Conservation (phyloP, 2,888 invertebrate species). For the Eumerus sabulonum region DNA sequence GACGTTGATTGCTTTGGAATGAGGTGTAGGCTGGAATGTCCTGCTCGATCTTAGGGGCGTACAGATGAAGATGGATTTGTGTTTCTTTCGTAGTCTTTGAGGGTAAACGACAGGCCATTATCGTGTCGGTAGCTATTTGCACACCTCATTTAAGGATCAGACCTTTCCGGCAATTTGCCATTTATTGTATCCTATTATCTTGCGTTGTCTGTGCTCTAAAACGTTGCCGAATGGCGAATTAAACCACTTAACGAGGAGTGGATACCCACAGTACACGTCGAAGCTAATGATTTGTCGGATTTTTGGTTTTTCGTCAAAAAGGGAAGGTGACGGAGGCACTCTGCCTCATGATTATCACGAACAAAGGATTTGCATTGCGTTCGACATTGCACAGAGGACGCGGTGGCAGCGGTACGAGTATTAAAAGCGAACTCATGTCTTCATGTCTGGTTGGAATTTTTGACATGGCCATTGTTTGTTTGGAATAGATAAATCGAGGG, state of each 20-base stretch:
- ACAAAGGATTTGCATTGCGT: slow-evolving; percentile 53
- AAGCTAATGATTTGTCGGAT: background rate
- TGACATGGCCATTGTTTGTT: slow-evolving; percentile 30
- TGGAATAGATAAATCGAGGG: slow-evolving; percentile 12
- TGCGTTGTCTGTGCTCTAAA: no score
- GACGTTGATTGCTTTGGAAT: slow-evolving; percentile 43
- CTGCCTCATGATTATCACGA: slow-evolving; percentile 39
- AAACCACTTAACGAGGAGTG: slow-evolving; percentile 25
- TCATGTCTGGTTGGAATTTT: slow-evolving; percentile 7
- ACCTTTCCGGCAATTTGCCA: slow-evolving; percentile 28
- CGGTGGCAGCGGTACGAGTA: slow-evolving; percentile 27
- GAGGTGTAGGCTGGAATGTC: slow-evolving; percentile 3
- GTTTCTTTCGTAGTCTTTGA: slow-evolving; percentile 7
- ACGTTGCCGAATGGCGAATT: slow-evolving; percentile 16
- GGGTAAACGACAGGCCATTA: slow-evolving; percentile 39
- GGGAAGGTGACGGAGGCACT: slow-evolving; percentile 4
- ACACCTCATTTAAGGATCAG: slow-evolving; percentile 36
- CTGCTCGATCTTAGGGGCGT: slow-evolving; percentile 18
- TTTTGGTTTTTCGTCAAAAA: background rate
- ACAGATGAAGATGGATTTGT: slow-evolving; percentile 6
- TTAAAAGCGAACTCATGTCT: slow-evolving; percentile 45
- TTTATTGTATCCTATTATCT: no score
- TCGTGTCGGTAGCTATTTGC: slow-evolving; percentile 39
- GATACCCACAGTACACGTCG: background rate
- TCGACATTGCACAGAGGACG: background rate